Conservation (phyloP, 2,113 vertebrate species). For the Pluvianellus socialis region DNA sequence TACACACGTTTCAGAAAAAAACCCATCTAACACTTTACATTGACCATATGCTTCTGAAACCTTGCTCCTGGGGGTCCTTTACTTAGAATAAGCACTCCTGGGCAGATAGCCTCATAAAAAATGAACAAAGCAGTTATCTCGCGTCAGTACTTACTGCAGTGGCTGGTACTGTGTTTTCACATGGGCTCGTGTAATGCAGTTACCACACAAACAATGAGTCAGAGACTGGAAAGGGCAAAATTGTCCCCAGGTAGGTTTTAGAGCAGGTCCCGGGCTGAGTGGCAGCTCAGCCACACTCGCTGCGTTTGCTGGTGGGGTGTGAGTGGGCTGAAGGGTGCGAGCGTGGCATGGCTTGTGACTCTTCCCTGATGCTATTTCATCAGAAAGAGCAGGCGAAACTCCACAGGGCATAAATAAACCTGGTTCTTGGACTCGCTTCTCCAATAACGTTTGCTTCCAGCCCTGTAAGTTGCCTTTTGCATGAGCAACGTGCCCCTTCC, state of each 20-base stretch:
- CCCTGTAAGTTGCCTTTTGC: neutral
- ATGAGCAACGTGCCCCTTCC: neutral
- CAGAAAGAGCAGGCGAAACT: neutral
- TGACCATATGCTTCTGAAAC: neutral
- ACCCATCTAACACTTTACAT: neutral
- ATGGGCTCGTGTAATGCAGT: neutral
- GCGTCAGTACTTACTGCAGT: neutral
- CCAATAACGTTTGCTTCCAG: rapidly evolving
- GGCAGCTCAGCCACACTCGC: rapidly evolving
- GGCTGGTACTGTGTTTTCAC: neutral
- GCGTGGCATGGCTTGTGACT: rapidly evolving
- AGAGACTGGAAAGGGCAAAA: neutral
- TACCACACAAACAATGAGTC: neutral
- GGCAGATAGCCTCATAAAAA: neutral
- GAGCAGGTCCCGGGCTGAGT: neutral
- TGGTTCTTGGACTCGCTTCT: neutral
- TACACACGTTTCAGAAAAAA: neutral
- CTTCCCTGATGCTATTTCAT: rapidly evolving
- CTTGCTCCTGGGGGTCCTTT: neutral
- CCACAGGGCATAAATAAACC: neutral
- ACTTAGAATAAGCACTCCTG: neutral
- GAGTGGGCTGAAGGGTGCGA: neutral
- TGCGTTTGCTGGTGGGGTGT: neutral
- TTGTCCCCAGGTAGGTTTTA: neutral
- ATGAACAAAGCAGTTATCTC: neutral